phyloP scores from a whole-genome alignment of 2,888 invertebrate genomes.

The Pseudococcus longispinus region DNA sequence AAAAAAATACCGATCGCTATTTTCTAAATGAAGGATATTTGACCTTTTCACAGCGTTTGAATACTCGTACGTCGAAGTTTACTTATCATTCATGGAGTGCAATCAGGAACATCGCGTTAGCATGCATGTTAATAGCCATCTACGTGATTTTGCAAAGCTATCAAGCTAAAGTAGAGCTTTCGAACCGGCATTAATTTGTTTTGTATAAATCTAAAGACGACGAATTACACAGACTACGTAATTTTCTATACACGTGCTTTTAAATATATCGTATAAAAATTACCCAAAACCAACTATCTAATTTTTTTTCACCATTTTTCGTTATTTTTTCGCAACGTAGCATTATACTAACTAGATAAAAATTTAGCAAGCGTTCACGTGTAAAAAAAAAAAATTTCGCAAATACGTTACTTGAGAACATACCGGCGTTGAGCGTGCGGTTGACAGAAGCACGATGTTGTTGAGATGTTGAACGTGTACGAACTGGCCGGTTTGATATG shows the following conservation, averaged over 20 bases:
- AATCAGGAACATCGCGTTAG: background rate
- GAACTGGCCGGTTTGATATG: background rate
- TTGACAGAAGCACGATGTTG: constrained; percentile 8
- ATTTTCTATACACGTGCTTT: background rate
- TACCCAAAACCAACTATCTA: background rate
- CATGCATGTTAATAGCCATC: background rate
- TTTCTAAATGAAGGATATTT: background rate
- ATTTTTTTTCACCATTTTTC: background rate
- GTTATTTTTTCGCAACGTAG: background rate
- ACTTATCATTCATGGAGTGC: background rate
- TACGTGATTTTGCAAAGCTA: background rate
- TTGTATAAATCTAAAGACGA: background rate
- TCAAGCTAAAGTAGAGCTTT: background rate
- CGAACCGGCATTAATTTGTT: background rate
- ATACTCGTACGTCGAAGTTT: background rate
- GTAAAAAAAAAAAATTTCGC: background rate
- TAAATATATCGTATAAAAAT: background rate
- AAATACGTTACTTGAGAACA: background rate
- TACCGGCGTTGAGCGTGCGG: constrained; percentile 1
- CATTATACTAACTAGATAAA: background rate
- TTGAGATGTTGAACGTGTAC: constrained; percentile 11
- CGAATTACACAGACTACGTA: too few species aligned
- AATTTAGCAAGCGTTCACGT: background rate
- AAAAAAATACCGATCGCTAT: background rate
- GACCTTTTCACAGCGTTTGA: background rate